Conservation (phyloP, 1,140 invertebrate species). For the Amyelois transitella region DNA sequence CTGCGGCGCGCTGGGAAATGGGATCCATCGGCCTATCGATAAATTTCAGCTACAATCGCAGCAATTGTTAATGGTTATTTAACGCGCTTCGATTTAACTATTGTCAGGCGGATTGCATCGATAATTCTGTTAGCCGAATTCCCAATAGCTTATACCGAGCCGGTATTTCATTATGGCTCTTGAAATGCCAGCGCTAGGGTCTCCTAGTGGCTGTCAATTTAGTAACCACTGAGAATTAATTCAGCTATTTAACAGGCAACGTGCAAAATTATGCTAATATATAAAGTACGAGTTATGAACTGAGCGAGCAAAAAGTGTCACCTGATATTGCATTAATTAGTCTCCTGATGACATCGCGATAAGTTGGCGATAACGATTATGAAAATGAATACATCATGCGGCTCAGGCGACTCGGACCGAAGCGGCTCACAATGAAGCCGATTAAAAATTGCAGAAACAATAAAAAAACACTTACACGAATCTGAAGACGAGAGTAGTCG, state of each 20-base stretch:
- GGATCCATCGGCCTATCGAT: constrained; percentile 28
- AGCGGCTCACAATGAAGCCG: not conserved
- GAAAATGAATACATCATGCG: constrained; percentile 2
- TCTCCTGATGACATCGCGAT: constrained; percentile 18
- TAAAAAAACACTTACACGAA: constrained; percentile 39
- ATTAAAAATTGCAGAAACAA: constrained; percentile 9
- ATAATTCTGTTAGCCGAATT: constrained; percentile 55
- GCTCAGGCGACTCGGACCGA: not conserved
- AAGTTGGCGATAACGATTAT: constrained; percentile 6
- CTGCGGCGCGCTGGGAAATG: constrained; percentile 8
- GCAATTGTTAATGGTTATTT: constrained; percentile 64
- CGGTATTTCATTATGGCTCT: constrained; percentile 45
- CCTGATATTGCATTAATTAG: constrained; percentile 33
- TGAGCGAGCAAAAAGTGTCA: constrained; percentile 35
- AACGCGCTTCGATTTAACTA: constrained; percentile 64
- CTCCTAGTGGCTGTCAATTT: constrained; percentile 26
- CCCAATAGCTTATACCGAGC: constrained; percentile 46
- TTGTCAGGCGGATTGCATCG: constrained; percentile 45
- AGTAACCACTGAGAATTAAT: constrained; percentile 35
- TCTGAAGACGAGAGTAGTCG: constrained; percentile 30
- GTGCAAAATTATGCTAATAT: constrained; percentile 50
- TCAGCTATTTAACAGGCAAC: constrained; percentile 35
- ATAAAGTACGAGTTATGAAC: constrained; percentile 29
- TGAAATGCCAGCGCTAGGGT: constrained; percentile 16
- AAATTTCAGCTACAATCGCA: constrained; percentile 47